A percentile compares a stretch with the other conserved stretches of the same genome.
Conservation (phyloP, 1,140 invertebrate species). For the Drosophila kurseongensis region DNA sequence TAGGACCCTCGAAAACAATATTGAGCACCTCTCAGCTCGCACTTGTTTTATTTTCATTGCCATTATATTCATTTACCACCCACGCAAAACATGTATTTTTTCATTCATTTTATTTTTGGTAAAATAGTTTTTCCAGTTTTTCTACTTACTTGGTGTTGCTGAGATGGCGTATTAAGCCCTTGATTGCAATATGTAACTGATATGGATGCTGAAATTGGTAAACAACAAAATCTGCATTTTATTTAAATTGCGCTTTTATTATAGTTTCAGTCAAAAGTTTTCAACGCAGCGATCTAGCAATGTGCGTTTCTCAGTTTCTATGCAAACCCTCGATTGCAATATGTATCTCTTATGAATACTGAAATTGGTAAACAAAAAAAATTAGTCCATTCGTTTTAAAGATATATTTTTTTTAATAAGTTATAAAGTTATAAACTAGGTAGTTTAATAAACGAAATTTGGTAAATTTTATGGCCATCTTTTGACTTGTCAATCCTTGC, state of each 20-base stretch:
- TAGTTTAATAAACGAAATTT: not conserved
- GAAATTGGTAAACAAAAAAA: too few species aligned
- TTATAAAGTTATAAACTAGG: too few species aligned
- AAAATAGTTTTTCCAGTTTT: slow-evolving; percentile 34
- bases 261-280: too few species aligned
- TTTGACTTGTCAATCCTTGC: slow-evolving; percentile 24
- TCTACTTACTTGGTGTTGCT: slow-evolving; percentile 9
- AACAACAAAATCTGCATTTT: slow-evolving; percentile 1
- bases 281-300: too few species aligned
- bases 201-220: slow-evolving; percentile 20
- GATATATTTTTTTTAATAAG: too few species aligned
- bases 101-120: slow-evolving; percentile 20
- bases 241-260: not conserved
- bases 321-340: too few species aligned
- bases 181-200: slow-evolving; percentile 46
- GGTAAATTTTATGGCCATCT: not conserved
- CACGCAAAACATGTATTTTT: slow-evolving; percentile 4
- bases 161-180: slow-evolving; percentile 46
- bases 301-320: too few species aligned
- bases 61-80: slow-evolving; percentile 16
- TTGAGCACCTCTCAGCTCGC: slow-evolving; percentile 7
- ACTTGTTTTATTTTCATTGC: slow-evolving; percentile 7
- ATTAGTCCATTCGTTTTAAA: not conserved
- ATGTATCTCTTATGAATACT: too few species aligned
- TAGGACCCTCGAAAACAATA: slow-evolving; percentile 10